Base-by-base conservation (phyloP, 2,113 vertebrate genomes). In the Helogale parvula region DNA sequence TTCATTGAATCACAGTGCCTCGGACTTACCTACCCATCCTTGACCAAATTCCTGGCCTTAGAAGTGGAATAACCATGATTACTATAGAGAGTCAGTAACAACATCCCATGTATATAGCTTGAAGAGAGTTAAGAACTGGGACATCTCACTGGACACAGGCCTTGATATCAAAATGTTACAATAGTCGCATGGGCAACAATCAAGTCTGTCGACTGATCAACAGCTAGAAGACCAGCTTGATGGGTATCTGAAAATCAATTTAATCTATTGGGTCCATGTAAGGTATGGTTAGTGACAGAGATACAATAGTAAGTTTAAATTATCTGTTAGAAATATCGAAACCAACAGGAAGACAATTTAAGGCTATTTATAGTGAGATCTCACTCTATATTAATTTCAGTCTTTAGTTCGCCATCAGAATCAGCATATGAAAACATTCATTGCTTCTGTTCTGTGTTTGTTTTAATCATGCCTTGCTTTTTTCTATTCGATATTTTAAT, bases 241-340 rank as follows among this genome's bases (percentile, higher is more conserved):
- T 54, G 50, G 47, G 4, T 41, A 63, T 33, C 19, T 57, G n/a
- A 66, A 47, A 90, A 66, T 16, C 47, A 1, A 0, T 12, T 93
- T 13, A 47, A 29, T 63, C 35, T 94, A 87, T 63, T 79, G 29
- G 84, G 13, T 10, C 35, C 31, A 12, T 11, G 12, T 60, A 77
- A 33, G 74, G 3, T 72, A 27, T n/a, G 12, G 3, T 3, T 88
- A 21, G 66, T 80, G 35, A 76, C 57, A 57, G 8, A 86, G 45
- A 86, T 19, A 35, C 33, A 27, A 47, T 16, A 69, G 11, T 72
- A 71, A 31, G 11, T 71, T 91, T 50, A 74, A 77, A 41, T 65
- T 84, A 25, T 92, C 82, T 52, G 38, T 72, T 25, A 66, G 57
- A 93, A 95, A 90, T 79, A 57, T 66, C 38, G 29, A 94, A 85